Evolutionary conservation across 2,888 invertebrate genomes (phyloP).

Genomic region (Drosophila mulleri): DNA sequence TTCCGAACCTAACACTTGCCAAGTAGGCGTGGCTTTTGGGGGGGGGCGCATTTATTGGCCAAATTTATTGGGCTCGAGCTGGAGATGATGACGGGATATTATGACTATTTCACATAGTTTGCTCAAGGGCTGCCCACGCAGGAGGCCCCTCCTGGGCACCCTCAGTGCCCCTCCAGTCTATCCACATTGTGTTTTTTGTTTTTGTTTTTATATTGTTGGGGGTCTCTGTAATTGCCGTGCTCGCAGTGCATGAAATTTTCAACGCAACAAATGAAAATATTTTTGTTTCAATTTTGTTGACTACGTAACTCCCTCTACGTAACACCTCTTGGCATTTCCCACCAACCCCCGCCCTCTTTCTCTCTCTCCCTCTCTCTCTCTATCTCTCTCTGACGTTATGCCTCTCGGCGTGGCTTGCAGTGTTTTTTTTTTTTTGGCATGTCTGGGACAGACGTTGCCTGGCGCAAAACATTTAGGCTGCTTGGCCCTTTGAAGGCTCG

Average conservation of each 20-base stretch:
- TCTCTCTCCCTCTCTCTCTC: not conserved
- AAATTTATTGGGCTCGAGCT: conserved; percentile 46
- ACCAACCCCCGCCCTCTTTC: not conserved
- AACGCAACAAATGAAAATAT: conserved; percentile 72
- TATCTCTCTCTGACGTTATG: not conserved
- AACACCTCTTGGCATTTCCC: conserved; percentile 10
- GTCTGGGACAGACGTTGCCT: conserved; percentile 42
- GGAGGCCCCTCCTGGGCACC: not conserved
- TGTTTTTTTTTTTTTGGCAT: conserved; percentile 43
- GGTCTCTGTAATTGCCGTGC: conserved; percentile 67
- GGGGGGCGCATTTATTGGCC: conserved; percentile 51
- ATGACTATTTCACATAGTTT: conserved; percentile 55
- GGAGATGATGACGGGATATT: conserved; percentile 55
- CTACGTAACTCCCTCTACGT: conserved; percentile 9
- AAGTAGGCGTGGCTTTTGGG: conserved; percentile 39
- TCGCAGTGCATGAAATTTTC: conserved; percentile 70
- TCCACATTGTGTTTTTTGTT: not conserved
- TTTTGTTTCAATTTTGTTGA: conserved; percentile 34
- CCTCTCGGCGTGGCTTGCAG: conserved; percentile 39
- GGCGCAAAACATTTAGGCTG: conserved; percentile 62
- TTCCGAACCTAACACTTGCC: not conserved
- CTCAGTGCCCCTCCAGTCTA: not conserved
- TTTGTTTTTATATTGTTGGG: conserved; percentile 1
- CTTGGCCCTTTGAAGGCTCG: conserved; percentile 78
- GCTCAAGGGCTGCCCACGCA: conserved; percentile 15